Evolutionary conservation across 2,888 invertebrate species (phyloP).

Genomic region (Xanthorhoe spadicearia): DNA sequence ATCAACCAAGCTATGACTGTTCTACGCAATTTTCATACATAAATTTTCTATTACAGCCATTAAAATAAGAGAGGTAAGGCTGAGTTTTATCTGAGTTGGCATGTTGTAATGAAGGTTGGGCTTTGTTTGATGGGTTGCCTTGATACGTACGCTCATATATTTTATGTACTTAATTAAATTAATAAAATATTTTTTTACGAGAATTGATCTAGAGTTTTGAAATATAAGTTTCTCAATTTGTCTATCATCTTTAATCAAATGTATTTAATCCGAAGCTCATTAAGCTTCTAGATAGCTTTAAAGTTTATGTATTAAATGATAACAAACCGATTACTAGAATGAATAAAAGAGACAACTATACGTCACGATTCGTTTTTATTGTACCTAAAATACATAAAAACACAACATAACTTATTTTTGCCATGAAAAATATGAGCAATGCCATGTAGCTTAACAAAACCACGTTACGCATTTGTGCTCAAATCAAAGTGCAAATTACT

Average conservation of each 20-base stretch:
- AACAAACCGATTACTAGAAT: too few species aligned
- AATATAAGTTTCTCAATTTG: too few species aligned
- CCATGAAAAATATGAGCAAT: not conserved
- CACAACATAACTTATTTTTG: not conserved
- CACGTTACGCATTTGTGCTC: constrained; percentile 8
- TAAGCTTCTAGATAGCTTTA: too few species aligned
- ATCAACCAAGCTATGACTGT: constrained; percentile 14
- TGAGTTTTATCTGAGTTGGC: constrained; percentile 32
- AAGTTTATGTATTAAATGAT: too few species aligned
- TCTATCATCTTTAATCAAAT: too few species aligned
- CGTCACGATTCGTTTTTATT: too few species aligned
- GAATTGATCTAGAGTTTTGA: too few species aligned
- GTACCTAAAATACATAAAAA: not conserved
- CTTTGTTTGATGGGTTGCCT: constrained; percentile 7
- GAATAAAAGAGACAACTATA: too few species aligned
- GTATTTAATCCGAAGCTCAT: too few species aligned
- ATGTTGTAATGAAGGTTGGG: constrained; percentile 27
- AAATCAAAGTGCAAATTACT: constrained; percentile 43
- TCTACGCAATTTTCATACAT: constrained; percentile 17
- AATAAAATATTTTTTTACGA: too few species aligned
- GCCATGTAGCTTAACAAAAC: not conserved
- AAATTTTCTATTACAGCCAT: constrained; percentile 30
- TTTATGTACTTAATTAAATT: too few species aligned
- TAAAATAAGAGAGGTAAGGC: constrained; percentile 26
- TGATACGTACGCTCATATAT: too few species aligned